Evolutionary conservation across 2,113 vertebrate genomes (phyloP).

Genomic region (Athene cunicularia): DNA sequence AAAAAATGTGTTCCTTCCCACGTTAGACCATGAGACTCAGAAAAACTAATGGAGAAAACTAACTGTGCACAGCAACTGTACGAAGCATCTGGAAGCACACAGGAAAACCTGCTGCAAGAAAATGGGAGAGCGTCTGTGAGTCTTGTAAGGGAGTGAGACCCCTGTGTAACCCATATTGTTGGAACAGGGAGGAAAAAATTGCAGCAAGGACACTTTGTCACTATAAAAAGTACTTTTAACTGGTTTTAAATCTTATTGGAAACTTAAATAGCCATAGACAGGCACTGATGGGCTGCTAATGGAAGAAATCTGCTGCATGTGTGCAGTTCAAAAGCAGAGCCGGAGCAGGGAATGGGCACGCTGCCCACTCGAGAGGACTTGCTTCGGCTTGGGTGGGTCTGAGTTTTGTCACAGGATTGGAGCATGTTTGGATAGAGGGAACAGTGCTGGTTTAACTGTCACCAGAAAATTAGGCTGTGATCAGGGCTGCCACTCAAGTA

Average conservation of each 20-base stretch:
- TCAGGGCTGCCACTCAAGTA: neutral
- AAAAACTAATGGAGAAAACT: neutral
- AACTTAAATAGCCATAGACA: neutral
- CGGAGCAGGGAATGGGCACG: neutral
- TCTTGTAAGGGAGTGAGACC: neutral
- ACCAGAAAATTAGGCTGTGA: neutral
- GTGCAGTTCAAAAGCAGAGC: neutral
- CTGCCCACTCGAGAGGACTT: neutral
- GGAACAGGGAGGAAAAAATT: neutral
- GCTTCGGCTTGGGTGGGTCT: neutral
- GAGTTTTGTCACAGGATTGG: neutral
- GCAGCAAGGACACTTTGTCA: neutral
- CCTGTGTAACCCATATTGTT: neutral
- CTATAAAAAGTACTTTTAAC: neutral
- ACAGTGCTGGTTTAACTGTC: neutral
- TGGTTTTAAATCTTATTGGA: neutral
- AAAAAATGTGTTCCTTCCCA: neutral
- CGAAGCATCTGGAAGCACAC: accelerated
- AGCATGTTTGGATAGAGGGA: neutral
- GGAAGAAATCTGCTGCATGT: accelerated
- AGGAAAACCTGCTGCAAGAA: neutral
- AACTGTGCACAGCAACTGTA: neutral
- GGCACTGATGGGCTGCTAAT: neutral
- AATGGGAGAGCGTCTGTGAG: neutral
- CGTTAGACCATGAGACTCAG: neutral